Base-by-base conservation (phyloP, 2,888 invertebrate species). In the Drosophila mettleri region DNA sequence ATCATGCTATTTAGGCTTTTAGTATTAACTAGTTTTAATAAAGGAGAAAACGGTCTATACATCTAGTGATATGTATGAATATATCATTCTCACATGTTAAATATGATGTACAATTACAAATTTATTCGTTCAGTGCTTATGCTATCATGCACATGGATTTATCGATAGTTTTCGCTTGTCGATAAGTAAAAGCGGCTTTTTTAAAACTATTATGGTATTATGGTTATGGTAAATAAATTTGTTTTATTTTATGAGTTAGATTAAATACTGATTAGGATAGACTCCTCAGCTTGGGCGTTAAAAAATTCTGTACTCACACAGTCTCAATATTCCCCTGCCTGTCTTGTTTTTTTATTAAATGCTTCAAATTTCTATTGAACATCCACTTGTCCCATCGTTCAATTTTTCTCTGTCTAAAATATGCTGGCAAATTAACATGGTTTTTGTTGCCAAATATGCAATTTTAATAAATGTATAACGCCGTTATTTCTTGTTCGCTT, bases 351-450 rank as follows among this genome's bases (percentile, higher is more conserved):
- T 74, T 77, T 73, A 77, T 71, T 53, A 68, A 78, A 66, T 69
- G 62, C 68, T 74, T 67, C 52, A 80, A 78, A 74, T 78, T 69
- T 72, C 64, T 74, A 66, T 69, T 68, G 62, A 71, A 74, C 69
- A 77, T 76, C 74, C 84, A 74, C 27, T 62, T 43, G 10, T 48
- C 46, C 33, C 24, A 24, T n/a, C 12, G 6, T 20, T 39, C 14
- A 14, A 24, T 38, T 54, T 52, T 63, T 43, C 34, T n/a, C n/a
- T n/a, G n/a, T n/a, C n/a, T n/a, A 48, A 63, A 68, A 74, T 53
- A 61, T 59, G 61, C 39, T 45, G 58, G 31, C 69, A 49, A 58
- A 72, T 75, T 74, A 54, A 61, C 58, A 64, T 53, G 39, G 41
- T 27, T 16, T 31, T 12, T 18, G 16, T 16, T 4, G 24, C 5